phyloP scores from a whole-genome alignment of 2,797 vertebrate genomes.

The Limosa lapponica region DNA sequence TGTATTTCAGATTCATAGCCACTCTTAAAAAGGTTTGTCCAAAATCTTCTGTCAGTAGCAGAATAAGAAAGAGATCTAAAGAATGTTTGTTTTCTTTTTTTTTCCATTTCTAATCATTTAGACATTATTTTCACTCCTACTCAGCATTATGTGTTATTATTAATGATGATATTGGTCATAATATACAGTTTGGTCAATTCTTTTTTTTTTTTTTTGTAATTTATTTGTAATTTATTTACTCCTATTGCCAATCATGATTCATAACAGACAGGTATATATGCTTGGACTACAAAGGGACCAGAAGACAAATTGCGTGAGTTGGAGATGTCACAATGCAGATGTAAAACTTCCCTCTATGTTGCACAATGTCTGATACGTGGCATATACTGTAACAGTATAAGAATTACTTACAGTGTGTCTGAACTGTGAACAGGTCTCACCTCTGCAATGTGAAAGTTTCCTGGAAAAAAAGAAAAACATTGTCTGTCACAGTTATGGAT shows the following conservation, averaged over 20 bases:
- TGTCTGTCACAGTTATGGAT: background rate
- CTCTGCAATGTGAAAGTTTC: background rate
- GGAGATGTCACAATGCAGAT: background rate
- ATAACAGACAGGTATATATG: background rate
- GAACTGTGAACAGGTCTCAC: background rate
- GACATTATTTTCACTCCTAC: background rate
- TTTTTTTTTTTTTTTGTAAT: background rate
- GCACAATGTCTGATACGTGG: background rate
- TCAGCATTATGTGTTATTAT: background rate
- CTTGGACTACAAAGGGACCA: background rate
- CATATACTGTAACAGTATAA: background rate
- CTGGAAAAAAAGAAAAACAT: background rate
- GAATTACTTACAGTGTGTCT: background rate
- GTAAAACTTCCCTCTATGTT: background rate
- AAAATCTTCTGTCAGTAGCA: background rate
- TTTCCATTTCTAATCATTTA: background rate
- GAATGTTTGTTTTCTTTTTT: background rate
- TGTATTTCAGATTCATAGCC: background rate
- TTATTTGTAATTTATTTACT: background rate
- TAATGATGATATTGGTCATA: background rate
- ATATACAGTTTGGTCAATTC: background rate
- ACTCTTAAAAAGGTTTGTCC: background rate
- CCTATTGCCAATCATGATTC: background rate
- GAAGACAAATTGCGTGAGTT: background rate
- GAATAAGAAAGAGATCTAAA: background rate